Evolutionary conservation across 2,797 vertebrate genomes (phyloP), one percentile per base, ranked within the genome.

Genomic region (Sebastes steindachneri): DNA sequence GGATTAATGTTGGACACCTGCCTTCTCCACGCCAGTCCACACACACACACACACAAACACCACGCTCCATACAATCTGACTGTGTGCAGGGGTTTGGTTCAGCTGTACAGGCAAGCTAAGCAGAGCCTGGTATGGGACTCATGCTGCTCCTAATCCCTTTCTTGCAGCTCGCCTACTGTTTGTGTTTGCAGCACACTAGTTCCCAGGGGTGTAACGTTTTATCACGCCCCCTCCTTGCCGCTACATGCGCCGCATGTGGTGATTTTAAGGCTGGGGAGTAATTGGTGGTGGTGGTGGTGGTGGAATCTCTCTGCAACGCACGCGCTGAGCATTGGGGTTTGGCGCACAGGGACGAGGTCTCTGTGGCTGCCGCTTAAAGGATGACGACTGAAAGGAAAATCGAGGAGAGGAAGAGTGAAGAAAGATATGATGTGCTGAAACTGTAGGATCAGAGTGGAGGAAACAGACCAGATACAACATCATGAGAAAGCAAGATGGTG

Each of bases 131-230:
- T 67, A 77, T 62, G 81, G 80, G 68, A 58, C 72, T 82, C 84
- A 68, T 1, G 79, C 82, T 79, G 86, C 74, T 86, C 26, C 60
- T 85, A 90, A 88, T 88, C 89, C 86, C 67, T 53, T 76, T 51
- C 79, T 80, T 73, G 89, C 73, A 51, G 86, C 68, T 76, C 14
- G 33, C 74, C 74, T 51, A 68, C 63, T 71, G 92, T 78, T 84
- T 78, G 68, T 84, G 85, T 89, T 90, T 63, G 84, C 77, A 63
- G 82, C 83, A 75, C 79, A 77, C 67, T 17, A 9, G 66, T 63
- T 88, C 86, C 83, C 86, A 66, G 57, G 82, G 77, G 84, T 37
- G 73, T 31, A 14, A 33, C 29, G 3, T 83, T 86, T 86, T 75
- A 86, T 88, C 82, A 48, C 23, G 0, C 51, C 71, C 69, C 65